Evolutionary conservation across 2,113 vertebrate genomes (phyloP).

Genomic region (Lepus timidus): DNA sequence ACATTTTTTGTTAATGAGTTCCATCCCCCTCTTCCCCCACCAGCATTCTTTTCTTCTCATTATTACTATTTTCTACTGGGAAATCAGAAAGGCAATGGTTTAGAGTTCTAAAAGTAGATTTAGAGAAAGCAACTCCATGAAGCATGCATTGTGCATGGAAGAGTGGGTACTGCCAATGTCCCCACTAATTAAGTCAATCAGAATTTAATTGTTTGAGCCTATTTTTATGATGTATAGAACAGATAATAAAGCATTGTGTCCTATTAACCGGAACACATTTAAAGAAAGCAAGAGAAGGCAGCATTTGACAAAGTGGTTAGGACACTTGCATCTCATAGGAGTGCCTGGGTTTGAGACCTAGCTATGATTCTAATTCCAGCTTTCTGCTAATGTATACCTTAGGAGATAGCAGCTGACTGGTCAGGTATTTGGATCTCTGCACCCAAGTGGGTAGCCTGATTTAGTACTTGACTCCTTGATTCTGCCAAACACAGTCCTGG

Average conservation of each 20-base stretch:
- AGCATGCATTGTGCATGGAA: neutral
- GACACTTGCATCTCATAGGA: no score
- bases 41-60: neutral
- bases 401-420: no score
- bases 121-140: neutral
- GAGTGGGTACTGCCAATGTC: neutral
- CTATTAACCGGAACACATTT: neutral
- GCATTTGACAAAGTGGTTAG: no score
- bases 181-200: neutral
- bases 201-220: neutral
- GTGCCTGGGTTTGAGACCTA: no score
- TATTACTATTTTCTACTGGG: constrained; percentile 1
- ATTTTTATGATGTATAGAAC: neutral
- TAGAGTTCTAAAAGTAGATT: neutral
- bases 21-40: neutral
- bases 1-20: neutral
- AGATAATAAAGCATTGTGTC: neutral
- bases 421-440: no score
- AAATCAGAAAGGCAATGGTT: constrained; percentile 8
- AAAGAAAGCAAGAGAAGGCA: neutral
- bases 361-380: no score
- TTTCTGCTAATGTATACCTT: no score
- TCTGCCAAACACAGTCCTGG: no score
- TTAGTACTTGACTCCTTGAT: no score
- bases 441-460: no score